Percentiles rank a stretch among this genome's conserved stretches.
phyloP scores from a whole-genome alignment of 2,797 vertebrate species.

The Lithobates sylvaticus region DNA sequence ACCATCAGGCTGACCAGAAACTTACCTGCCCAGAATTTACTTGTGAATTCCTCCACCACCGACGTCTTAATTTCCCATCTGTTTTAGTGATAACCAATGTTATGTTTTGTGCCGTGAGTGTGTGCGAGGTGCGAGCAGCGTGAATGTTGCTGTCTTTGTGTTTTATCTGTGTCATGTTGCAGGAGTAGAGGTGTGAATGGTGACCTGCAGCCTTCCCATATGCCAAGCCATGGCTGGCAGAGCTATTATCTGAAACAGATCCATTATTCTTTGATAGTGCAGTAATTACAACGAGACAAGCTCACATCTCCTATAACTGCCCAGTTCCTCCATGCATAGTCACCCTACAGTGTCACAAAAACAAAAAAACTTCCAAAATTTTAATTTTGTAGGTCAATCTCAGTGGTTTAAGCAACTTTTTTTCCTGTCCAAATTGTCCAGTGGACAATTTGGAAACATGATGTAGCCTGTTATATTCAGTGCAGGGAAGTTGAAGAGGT shows the following conservation, averaged over 20 bases:
- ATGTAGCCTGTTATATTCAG: too few species aligned
- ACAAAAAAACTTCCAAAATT: too few species aligned
- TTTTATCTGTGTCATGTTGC: not conserved
- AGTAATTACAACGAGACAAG: too few species aligned
- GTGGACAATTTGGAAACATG: too few species aligned
- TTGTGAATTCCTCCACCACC: not conserved
- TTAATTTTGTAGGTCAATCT: too few species aligned
- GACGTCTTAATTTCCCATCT: conserved; percentile 20
- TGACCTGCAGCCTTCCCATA: not conserved
- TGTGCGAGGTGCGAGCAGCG: not conserved
- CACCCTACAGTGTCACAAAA: too few species aligned
- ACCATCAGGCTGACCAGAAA: not conserved
- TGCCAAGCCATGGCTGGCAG: not conserved
- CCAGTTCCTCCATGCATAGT: too few species aligned
- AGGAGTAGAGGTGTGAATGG: not conserved
- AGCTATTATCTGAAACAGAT: not conserved
- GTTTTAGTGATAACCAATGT: not conserved
- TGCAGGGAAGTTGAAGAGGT: too few species aligned
- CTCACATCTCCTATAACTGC: too few species aligned
- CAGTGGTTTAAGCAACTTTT: too few species aligned
- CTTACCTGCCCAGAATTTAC: not conserved
- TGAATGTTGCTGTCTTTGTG: not conserved
- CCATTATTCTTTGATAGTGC: not conserved
- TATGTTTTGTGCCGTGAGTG: conserved; percentile 17
- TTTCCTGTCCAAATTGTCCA: too few species aligned